phyloP scores from a whole-genome alignment of 2,888 invertebrate species.

The Dasysyrphus tricinctus region DNA sequence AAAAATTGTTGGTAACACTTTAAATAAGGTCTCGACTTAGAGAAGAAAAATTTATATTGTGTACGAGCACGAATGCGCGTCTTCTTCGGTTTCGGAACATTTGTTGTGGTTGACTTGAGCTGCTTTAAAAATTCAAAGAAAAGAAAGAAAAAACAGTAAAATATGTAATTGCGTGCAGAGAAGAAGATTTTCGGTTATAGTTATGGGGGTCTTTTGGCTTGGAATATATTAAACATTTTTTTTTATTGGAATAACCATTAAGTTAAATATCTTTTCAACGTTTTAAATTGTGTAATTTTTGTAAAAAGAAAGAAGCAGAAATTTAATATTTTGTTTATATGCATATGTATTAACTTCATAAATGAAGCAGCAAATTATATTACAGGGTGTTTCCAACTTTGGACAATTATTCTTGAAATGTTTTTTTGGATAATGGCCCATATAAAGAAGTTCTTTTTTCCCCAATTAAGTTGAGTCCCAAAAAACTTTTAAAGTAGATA shows the following conservation, averaged over 20 bases:
- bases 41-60: constrained; percentile 23
- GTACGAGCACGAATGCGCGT: constrained; percentile 28
- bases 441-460: too few relatives aligned
- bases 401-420: too few relatives aligned
- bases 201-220: neutral
- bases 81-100: constrained; percentile 38
- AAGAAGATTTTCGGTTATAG: neutral
- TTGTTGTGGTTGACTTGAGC: constrained; percentile 49
- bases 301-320: neutral
- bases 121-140: constrained; percentile 32
- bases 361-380: neutral
- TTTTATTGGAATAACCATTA: neutral
- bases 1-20: constrained; percentile 48
- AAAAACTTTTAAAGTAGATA: too few relatives aligned
- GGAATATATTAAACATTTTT: neutral
- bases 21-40: constrained; percentile 12
- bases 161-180: constrained; percentile 46
- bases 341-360: neutral
- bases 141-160: constrained; percentile 14
- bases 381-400: too few relatives aligned
- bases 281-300: neutral
- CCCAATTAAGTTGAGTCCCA: too few relatives aligned
- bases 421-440: too few relatives aligned
- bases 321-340: neutral
- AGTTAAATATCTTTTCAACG: neutral